Evolutionary conservation across 2,797 vertebrate genomes (phyloP), one percentile per base, ranked within the genome.

Genomic region (Dallia pectoralis): DNA sequence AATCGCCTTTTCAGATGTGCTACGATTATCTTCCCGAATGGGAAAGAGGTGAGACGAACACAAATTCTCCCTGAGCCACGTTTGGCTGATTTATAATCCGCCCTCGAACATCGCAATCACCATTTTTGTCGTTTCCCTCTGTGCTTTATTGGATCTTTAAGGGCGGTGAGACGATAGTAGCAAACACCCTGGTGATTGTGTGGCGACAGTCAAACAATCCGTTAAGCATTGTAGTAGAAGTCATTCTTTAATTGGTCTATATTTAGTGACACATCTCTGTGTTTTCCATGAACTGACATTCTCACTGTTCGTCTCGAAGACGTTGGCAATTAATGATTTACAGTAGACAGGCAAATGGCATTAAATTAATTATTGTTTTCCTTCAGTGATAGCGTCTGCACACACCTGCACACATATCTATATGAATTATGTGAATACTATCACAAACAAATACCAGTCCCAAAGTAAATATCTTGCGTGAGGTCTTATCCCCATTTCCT

Each of bases 11-110:
- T 81, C 71, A 76, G 78, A 87, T 78, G 83, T 88, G 84, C 78
- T 70, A 83, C 88, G 89, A 89, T 93, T 90, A 90, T 85, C 83
- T 76, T 83, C 81, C 85, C 77, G 85, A 77, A 77, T 86, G 82
- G 85, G 82, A 85, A 83, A 73, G 29, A 22, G 80, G 79, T 83
- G 81, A 84, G 77, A 83, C 85, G 86, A 86, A 86, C 87, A 80
- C 76, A 83, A 87, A 88, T 87, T 85, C 80, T 79, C n/a, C n/a
- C 79, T 88, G 71, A 36, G 64, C 79, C 72, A 62, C 72, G 77
- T 87, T 85, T 83, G 79, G 74, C 81, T 89, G 85, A 89, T 88
- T 89, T 81, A 83, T 85, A 90, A 87, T 88, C 85, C 85, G 81
- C 87, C 83, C 84, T 89, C 82, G 86, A 89, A 84, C 86, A 87